These are phyloP conservation scores for Volucella inflata DNA, from an alignment of 2,888 invertebrate species.

Conservation along the genomic window DNA sequence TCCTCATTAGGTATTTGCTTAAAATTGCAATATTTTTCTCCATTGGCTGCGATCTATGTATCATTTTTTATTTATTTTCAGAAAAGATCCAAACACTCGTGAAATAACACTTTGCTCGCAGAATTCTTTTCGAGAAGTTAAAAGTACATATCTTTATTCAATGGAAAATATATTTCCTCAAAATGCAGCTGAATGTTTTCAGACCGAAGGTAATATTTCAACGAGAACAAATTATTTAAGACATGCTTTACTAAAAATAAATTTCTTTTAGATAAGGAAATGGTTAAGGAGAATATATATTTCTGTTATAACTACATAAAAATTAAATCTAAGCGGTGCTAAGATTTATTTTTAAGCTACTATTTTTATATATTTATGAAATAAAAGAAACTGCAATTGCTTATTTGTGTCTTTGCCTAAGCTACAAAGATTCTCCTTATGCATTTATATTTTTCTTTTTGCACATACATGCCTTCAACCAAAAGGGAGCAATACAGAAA, in stretches of 20 bases:
- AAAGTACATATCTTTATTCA: slow-evolving; percentile 81
- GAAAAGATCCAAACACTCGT: slow-evolving; percentile 81
- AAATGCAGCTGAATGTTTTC: slow-evolving; percentile 79
- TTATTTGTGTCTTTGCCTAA: no score
- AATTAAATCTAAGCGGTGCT: slow-evolving; percentile 77
- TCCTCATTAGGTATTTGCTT: no score
- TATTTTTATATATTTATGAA: neutral
- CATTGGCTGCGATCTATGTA: no score
- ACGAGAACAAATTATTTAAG: neutral
- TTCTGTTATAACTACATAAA: slow-evolving; percentile 81
- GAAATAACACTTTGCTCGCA: slow-evolving; percentile 80
- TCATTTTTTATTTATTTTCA: slow-evolving; percentile 55
- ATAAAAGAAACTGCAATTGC: neutral
- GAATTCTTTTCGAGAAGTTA: slow-evolving; percentile 80
- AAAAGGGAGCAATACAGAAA: neutral
- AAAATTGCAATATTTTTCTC: no score
- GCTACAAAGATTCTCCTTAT: no score
- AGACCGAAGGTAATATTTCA: slow-evolving; percentile 78
- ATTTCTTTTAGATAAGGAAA: slow-evolving; percentile 78
- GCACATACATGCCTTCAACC: neutral
- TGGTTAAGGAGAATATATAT: slow-evolving; percentile 80
- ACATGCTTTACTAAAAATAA: neutral
- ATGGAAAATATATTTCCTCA: slow-evolving; percentile 82
- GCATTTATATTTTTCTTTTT: no score
- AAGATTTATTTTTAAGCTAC: slow-evolving; percentile 6